Evolutionary conservation across 2,888 invertebrate species (phyloP), one percentile per base, ranked within the genome.

Genomic region (Seira ritae): DNA sequence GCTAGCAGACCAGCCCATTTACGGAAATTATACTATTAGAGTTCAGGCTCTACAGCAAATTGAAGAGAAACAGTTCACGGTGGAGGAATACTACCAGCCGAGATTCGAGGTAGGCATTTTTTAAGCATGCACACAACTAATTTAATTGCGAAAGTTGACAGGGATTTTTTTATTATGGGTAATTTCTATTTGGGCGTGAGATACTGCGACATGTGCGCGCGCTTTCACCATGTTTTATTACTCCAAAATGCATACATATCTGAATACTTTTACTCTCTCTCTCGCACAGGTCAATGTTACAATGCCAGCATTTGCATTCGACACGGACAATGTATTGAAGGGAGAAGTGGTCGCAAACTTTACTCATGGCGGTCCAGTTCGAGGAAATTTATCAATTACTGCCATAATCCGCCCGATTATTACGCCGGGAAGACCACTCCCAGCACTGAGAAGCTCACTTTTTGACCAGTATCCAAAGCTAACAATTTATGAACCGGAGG

Each of bases 1-100:
- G 90, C 92, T 98, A 76, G 96, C 98, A 0, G 96, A 97, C 91
- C 97, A 97, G 90, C 97, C 98, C 0, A 93, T 95, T 66, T 98
- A 94, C 91, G 98, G 98, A 6, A 95, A 96, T 90, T 98, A 98
- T 98, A 94, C 94, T 66, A 95, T 98, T 87, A 93, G 95, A 85
- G 95, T 98, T 0, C 94, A 96, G 87, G 98, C 97, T 0, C 95
- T 96, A 90, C 96, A 96, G 0, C 97, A 97, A 91, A 92, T 94
- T 0, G 97, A 98, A 91, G 96, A 96, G 90, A 93, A 95, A 55
- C 93, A 93, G 75, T 98, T 98, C 91, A 91, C 94, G 6, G 97
- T 98, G 0, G 97, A 98, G 90, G 98, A 98, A 92, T 98, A 97
- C 91, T 98, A 97, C 91, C 97, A 97, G 91, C 97, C 97, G 0